Base-by-base conservation (phyloP, 2,888 invertebrate species). In the Macaria notata region DNA sequence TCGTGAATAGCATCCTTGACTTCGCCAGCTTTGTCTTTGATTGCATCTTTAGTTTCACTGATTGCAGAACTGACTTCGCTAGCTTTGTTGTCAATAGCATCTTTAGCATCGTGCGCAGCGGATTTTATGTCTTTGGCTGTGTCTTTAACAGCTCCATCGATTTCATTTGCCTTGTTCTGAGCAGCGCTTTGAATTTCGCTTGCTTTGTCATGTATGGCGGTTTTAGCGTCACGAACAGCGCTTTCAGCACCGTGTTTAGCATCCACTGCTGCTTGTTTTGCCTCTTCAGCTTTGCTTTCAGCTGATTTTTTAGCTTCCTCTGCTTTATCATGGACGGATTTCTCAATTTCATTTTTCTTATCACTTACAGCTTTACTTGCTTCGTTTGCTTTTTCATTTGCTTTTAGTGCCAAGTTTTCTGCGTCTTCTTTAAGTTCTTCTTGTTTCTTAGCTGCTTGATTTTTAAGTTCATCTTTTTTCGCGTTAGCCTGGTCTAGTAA, bases 391-490 rank as follows among this genome's bases (percentile, higher is more conserved):
- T 79, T 81, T 8, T 76, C 74, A 31, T 77, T 68, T 48, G 75
- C 61, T 56, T 66, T 71, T 51, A 79, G 71, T 4, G 66, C 71
- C 49, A 78, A 46, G 44, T 72, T 65, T 29, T 70, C 72, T 60
- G 77, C 76, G 44, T 65, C 76, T 31, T 74, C 70, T 65, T 75
- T 75, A 3, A 82, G 51, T 68, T 82, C 79, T n/a, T 76, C 71
- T 56, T 81, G 74, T 64, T 83, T 84, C 47, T 83, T 79, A 19
- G 72, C 68, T 9, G 75, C 69, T 36, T 67, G 70, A 39, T 78
- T 76, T 70, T 84, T 75, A 4, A 87, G 65, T 48, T 85, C 79
- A 55, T 86, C 79, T 66, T 84, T 88, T 50, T 83, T 82, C 19
- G 78, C 76, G 0, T 81, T 71, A 4, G 79, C 86, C 64, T 88